These are phyloP conservation scores for Notiomystis cincta DNA, from an alignment of 2,113 vertebrate genomes.

Conservation along the genomic window DNA sequence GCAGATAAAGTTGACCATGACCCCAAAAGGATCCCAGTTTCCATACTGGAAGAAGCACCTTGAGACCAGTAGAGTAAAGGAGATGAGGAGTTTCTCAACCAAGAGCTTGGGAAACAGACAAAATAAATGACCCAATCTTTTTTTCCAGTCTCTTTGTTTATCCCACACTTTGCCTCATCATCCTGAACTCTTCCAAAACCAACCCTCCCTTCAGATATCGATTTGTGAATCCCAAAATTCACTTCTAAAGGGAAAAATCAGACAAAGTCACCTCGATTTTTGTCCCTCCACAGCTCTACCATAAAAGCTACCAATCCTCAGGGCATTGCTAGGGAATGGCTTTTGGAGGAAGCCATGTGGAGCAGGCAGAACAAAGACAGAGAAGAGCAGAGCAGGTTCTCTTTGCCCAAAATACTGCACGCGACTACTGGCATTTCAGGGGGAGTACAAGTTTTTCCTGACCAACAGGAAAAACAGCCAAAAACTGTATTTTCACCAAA, in stretches of 20 bases:
- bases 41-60: background rate
- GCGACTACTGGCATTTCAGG: background rate
- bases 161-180: background rate
- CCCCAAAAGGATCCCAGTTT: background rate
- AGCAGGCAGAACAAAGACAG: background rate
- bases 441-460: background rate
- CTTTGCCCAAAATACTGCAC: background rate
- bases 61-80: rapidly evolving
- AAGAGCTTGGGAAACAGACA: background rate
- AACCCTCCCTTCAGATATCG: rapidly evolving
- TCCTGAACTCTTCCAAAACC: background rate
- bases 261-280: rapidly evolving
- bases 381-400: background rate
- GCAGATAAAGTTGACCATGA: background rate
- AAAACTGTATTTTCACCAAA: background rate
- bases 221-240: background rate
- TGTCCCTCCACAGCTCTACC: background rate
- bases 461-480: background rate
- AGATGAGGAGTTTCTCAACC: background rate
- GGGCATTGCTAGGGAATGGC: background rate
- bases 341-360: background rate
- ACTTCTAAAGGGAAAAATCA: background rate
- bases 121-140: background rate
- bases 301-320: background rate
- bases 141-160: background rate